Evolutionary conservation across 35 echinoderm and acorn worm species (phyloP).

Genomic region (Anneissia japonica): DNA sequence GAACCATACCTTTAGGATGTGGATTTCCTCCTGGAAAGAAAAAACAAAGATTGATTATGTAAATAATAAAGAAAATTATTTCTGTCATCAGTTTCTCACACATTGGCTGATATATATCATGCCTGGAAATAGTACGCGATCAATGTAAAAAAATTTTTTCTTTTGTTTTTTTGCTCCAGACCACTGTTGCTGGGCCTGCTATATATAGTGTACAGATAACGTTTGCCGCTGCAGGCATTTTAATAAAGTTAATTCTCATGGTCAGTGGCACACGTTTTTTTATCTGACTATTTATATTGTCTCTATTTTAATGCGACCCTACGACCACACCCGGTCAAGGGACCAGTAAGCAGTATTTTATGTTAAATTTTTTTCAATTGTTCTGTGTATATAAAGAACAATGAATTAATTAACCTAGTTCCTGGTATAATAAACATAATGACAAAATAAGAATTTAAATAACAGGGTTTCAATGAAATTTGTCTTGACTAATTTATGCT

Average conservation of each 20-base stretch:
- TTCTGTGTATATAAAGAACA: too few relatives aligned
- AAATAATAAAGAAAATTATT: background rate
- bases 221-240: background rate
- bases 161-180: background rate
- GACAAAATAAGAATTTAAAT: too few relatives aligned
- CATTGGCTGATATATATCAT: background rate
- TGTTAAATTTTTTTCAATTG: too few relatives aligned
- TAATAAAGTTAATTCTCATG: background rate
- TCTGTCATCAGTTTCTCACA: background rate
- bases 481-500: too few relatives aligned
- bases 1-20: conserved; percentile 89
- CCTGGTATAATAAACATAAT: too few relatives aligned
- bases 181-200: background rate
- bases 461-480: too few relatives aligned
- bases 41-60: conserved; percentile 22
- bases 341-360: too few relatives aligned
- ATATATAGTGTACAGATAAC: background rate
- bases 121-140: too few relatives aligned
- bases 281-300: too few relatives aligned
- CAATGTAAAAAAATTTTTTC: background rate
- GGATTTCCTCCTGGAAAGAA: conserved; percentile 65
- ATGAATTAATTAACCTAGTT: too few relatives aligned
- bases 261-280: background rate
- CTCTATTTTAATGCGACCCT: too few relatives aligned
- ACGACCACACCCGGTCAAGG: too few relatives aligned